Percentiles rank a stretch among this genome's conserved stretches.
Evolutionary conservation across 1,140 invertebrate genomes (phyloP).

Genomic region (Venturia canescens): DNA sequence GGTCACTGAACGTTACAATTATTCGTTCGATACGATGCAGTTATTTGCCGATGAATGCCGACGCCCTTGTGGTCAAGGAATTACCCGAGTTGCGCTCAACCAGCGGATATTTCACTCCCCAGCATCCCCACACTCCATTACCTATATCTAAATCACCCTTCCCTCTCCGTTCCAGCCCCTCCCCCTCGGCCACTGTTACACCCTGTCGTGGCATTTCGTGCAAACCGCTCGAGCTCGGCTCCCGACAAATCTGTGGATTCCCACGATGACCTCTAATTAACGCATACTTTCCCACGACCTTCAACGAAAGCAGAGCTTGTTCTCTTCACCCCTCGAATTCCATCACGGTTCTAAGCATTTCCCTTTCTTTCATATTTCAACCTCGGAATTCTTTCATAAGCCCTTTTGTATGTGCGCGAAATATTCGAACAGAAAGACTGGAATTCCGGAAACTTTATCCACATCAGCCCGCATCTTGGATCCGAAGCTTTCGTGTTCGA

Average conservation of each 20-base stretch:
- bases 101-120: conserved; percentile 44
- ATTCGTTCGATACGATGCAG: not conserved
- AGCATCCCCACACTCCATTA: not conserved
- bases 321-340: conserved; percentile 19
- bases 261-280: conserved; percentile 60
- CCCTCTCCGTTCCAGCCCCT: not conserved
- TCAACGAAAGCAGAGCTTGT: conserved; percentile 3
- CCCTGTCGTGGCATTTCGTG: conserved; percentile 8
- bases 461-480: too few species aligned
- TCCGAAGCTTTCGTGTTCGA: too few species aligned
- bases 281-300: conserved; percentile 56
- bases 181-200: not conserved
- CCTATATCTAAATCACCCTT: not conserved
- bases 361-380: not conserved
- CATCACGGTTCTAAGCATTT: not conserved
- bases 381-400: not conserved
- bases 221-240: conserved; percentile 14
- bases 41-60: conserved; percentile 15
- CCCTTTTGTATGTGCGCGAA: not conserved
- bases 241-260: conserved; percentile 55
- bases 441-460: too few species aligned
- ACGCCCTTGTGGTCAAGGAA: conserved; percentile 36
- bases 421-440: not conserved
- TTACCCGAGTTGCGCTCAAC: conserved; percentile 39
- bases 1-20: not conserved